Evolutionary conservation across 2,797 vertebrate genomes (phyloP), one percentile per base, ranked within the genome.

Genomic region (Lepilemur septentrionalis): DNA sequence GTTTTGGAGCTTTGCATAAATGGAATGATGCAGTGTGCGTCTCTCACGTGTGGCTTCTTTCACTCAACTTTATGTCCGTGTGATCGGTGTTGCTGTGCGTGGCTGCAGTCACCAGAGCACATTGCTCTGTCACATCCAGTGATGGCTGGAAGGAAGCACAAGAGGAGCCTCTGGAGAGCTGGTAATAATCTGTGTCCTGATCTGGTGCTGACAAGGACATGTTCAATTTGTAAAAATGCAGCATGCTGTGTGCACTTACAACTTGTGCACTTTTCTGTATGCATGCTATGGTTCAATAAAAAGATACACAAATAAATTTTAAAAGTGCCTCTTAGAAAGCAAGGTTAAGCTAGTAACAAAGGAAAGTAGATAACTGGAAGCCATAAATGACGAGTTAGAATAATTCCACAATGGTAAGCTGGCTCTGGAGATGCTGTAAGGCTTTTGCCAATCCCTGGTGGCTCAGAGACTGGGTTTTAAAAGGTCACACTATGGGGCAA

Each of bases 21-120:
- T 23, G 9, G 22, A 41, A 22, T 22, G 25, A 50, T 5, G 1
- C 28, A 4, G 4, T 2, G 0, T 8, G 35, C 1, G 0, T 30
- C 15, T 69, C 55, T 12, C 28, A 20, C 3, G 11, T 2, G 25
- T 52, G 57, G 32, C 23, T 80, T 11, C 15, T 35, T 38, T 25
- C 17, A 7, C 30, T 73, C 70, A 52, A 0, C 7, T 3, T 14
- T 5, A 23, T 28, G 1, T 67, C 52, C 13, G 0, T 55, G 32
- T 70, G 43, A 72, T 22, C 9, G 23, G 1, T 18, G 30, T 52
- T 7, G 12, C 1, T 25, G 25, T 9, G 38, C 14, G 5, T 28
- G 6, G 6, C 4, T 30, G 3, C 5, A 3, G 55, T 35, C 76
- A 7, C 28, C 22, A n/a, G 4, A 1, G 0, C 17, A 55, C 15